A percentile compares a stretch with the other conserved stretches of the same genome.
These are phyloP conservation scores for Phorcus lineatus DNA, from an alignment of 2,888 invertebrate genomes.

Conservation along the genomic window DNA sequence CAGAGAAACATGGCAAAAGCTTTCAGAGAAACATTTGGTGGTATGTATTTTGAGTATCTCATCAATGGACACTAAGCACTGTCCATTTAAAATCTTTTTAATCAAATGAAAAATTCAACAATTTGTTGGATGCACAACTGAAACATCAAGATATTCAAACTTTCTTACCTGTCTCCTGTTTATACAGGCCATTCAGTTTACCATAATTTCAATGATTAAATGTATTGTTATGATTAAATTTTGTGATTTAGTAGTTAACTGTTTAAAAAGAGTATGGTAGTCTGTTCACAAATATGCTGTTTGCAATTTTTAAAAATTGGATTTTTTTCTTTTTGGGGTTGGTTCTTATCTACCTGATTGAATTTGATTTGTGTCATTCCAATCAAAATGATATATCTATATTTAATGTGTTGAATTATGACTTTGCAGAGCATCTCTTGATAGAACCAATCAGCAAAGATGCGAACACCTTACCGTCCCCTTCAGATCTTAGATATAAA, in stretches of 20 bases:
- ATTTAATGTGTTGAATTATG: not conserved
- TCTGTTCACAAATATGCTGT: too few species aligned
- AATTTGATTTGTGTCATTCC: too few species aligned
- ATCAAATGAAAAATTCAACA: too few species aligned
- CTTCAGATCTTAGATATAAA: conserved; percentile 83
- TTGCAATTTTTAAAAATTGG: too few species aligned
- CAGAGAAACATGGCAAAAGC: conserved; percentile 74
- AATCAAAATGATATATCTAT: too few species aligned
- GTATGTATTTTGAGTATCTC: conserved; percentile 40
- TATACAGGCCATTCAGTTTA: not conserved
- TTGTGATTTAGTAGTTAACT: not conserved
- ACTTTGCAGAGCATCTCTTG: conserved; percentile 83
- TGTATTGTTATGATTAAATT: not conserved
- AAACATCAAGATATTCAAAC: too few species aligned
- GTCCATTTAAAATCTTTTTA: too few species aligned
- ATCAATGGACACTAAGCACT: too few species aligned
- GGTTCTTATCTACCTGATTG: not conserved
- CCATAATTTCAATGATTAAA: too few species aligned
- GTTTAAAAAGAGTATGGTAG: too few species aligned
- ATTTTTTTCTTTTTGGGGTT: not conserved
- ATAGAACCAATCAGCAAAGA: conserved; percentile 86
- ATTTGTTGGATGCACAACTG: too few species aligned
- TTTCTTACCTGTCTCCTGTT: not conserved
- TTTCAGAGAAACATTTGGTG: conserved; percentile 73
- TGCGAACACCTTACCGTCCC: conserved; percentile 88